A percentile compares a stretch with the other conserved stretches of the same genome.
phyloP scores from a whole-genome alignment of 1,140 invertebrate genomes.

The Bombus breviceps region DNA sequence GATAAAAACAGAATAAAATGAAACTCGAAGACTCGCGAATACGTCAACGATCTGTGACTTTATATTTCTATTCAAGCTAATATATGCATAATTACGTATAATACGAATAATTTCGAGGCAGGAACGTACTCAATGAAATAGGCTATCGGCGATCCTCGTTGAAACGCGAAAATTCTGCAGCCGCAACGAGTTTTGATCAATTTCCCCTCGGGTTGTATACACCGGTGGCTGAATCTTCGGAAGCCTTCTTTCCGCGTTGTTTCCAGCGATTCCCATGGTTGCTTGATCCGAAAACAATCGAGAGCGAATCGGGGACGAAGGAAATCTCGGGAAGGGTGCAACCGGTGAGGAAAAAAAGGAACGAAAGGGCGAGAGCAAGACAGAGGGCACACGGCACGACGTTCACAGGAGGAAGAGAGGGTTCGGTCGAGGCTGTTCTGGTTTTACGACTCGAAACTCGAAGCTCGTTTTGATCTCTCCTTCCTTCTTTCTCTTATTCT shows the following conservation, averaged over 20 bases:
- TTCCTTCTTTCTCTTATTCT: background rate
- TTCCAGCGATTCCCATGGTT: constrained; percentile 71
- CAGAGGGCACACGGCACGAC: constrained; percentile 3
- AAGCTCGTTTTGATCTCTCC: constrained; percentile 46
- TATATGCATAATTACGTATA: too few species aligned
- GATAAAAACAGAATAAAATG: too few species aligned
- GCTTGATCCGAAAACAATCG: constrained; percentile 76
- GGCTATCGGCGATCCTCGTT: background rate
- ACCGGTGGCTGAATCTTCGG: constrained; percentile 23
- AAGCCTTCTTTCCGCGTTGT: constrained; percentile 19
- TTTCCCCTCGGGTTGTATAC: constrained; percentile 8
- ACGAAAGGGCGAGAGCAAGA: constrained; percentile 24
- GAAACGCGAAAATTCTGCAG: background rate
- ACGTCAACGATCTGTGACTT: too few species aligned
- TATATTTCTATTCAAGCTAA: too few species aligned
- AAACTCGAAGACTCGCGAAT: too few species aligned
- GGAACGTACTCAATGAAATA: background rate
- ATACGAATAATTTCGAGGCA: too few species aligned
- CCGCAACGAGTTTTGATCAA: background rate
- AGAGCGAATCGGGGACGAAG: constrained; percentile 55
- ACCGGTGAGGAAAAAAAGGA: constrained; percentile 33
- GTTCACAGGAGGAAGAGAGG: background rate
- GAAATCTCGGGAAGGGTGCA: constrained; percentile 53
- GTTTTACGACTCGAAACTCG: constrained; percentile 75
- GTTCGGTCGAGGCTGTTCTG: constrained; percentile 50